phyloP scores from a whole-genome alignment of 2,113 vertebrate genomes.

The Monopterus albus region DNA sequence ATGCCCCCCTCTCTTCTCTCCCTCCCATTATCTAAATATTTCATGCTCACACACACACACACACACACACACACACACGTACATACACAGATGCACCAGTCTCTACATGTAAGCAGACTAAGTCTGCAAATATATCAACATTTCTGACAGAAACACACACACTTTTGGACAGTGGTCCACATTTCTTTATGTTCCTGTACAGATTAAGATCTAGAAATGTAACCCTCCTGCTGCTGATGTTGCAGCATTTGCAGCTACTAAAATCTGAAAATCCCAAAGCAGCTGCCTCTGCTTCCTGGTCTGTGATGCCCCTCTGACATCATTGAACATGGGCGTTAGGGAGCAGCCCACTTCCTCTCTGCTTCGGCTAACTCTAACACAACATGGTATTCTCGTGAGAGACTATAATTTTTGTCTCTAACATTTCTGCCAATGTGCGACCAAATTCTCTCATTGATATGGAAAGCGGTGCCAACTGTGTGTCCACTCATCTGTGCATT shows the following conservation, averaged over 20 bases:
- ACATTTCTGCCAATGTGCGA: background rate
- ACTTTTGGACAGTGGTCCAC: background rate
- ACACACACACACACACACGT: no score
- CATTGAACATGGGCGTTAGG: conserved; percentile 40
- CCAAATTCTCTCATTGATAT: conserved; percentile 22
- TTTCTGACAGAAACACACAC: background rate
- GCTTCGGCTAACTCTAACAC: conserved; percentile 4
- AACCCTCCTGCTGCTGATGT: background rate
- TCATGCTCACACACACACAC: conserved; percentile 1
- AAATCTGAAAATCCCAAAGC: background rate
- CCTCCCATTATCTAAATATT: conserved; percentile 36
- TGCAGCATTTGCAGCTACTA: background rate
- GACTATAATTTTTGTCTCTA: background rate
- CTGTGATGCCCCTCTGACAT: conserved; percentile 57
- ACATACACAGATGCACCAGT: background rate
- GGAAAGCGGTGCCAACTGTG: conserved; percentile 10
- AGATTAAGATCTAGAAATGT: background rate
- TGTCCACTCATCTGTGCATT: conserved; percentile 21
- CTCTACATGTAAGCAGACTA: conserved; percentile 1
- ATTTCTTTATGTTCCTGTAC: background rate
- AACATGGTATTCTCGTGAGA: background rate
- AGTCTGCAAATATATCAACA: background rate
- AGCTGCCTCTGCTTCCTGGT: conserved; percentile 55
- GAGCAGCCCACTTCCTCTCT: conserved; percentile 48
- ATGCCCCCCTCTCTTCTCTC: conserved; percentile 28